Conservation (phyloP, 2,113 vertebrate species). For the Poeciliopsis turrubarensis region DNA sequence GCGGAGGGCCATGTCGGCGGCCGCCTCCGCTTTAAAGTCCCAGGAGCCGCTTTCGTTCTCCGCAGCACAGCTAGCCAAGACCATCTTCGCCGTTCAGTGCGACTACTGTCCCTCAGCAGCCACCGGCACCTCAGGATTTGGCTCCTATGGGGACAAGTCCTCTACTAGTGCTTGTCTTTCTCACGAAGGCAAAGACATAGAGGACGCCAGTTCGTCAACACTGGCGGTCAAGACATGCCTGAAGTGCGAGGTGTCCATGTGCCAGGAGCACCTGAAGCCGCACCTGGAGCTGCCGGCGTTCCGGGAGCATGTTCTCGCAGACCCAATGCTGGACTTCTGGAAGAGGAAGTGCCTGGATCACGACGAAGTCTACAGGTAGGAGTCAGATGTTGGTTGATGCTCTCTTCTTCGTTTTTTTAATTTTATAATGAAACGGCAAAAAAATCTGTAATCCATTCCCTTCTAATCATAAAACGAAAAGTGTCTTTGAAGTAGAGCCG, state of each 20-base stretch:
- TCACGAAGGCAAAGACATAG: background rate
- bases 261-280: constrained; percentile 74
- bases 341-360: constrained; percentile 77
- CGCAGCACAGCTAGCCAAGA: background rate
- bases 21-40: constrained; percentile 11
- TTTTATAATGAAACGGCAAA: too few relatives aligned
- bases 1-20: background rate
- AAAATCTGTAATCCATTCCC: too few relatives aligned
- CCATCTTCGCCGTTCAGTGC: constrained; percentile 50
- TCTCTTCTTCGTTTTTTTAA: too few relatives aligned
- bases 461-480: too few relatives aligned
- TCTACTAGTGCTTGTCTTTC: constrained; percentile 12
- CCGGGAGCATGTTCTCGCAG: constrained; percentile 74
- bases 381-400: too few relatives aligned
- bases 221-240: constrained; percentile 79
- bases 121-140: background rate
- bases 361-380: constrained; percentile 74
- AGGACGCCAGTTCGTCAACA: background rate
- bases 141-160: background rate
- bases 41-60: constrained; percentile 17
- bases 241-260: constrained; percentile 84
- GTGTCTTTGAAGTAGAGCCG: too few relatives aligned
- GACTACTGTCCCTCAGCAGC: constrained; percentile 70
- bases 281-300: constrained; percentile 79
- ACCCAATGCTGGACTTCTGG: constrained; percentile 73